Base-by-base conservation (phyloP, 2,888 invertebrate species). In the Xestia c-nigrum region DNA sequence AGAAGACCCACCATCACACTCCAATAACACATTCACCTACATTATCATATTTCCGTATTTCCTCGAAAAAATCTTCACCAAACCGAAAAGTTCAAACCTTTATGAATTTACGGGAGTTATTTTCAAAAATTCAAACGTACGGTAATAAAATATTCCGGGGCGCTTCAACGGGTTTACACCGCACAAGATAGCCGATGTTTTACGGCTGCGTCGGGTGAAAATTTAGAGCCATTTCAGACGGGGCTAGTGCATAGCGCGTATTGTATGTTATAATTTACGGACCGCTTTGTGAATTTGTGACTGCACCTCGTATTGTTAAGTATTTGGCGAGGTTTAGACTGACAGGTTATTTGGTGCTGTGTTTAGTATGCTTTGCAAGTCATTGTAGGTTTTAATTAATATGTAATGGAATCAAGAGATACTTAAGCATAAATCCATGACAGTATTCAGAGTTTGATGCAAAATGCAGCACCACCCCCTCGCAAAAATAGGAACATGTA, bases 111-210 rank as follows among this genome's bases (percentile, higher is more conserved):
- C 67, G n/a, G 43, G 69, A 69, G 43, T 65, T 77, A 87, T 87
- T 79, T 84, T 84, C 63, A 76, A 85, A 87, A 86, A 85, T 77
- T 83, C 83, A 80, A 70, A 83, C 63, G 55, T 64, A 68, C 19
- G 61, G 63, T 87, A 72, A 83, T 86, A 86, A 87, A 83, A 84
- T 81, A 87, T 87, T 81, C 73, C 52, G 47, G 6, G 24, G 24
- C n/a, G 73, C 77, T 80, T 83, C 77, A 68, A 55, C 84, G 74
- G 81, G 68, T 78, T 74, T 77, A 72, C 72, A 74, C 81, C 74
- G 84, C 74, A 83, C 76, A 85, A 87, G 86, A 85, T 87, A 86
- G 77, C 77, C 65, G 59, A 71, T 81, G 88, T 81, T 87, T 86
- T 86, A 86, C 79, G 84, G 76, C 70, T 24, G 21, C 52, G 83